Conservation (phyloP, 2,888 invertebrate genomes). For the Chirona hameri region DNA sequence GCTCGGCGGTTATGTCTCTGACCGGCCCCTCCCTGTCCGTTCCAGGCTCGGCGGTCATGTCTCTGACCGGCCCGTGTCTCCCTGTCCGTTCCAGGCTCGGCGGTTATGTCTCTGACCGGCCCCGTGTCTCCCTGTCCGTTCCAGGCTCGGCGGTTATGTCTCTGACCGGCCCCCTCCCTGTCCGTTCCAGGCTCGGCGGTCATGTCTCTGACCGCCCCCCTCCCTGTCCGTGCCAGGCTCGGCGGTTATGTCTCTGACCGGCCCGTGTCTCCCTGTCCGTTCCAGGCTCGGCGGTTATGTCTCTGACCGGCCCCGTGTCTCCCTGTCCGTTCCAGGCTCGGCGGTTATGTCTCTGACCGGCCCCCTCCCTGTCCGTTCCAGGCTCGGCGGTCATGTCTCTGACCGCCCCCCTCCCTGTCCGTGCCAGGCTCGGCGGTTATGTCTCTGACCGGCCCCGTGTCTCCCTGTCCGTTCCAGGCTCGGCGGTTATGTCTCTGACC, state of each 20-base stretch:
- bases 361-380: constrained; percentile 41
- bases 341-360: constrained; percentile 93
- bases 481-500: constrained; percentile 89
- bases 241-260: constrained; percentile 89
- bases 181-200: constrained; percentile 72
- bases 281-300: constrained; percentile 82
- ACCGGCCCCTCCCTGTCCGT: constrained; percentile 71
- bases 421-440: constrained; percentile 78
- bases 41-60: constrained; percentile 82
- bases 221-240: constrained; percentile 62
- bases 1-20: constrained; percentile 88
- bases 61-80: constrained; percentile 94
- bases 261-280: too few relatives aligned
- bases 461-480: constrained; percentile 59
- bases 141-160: constrained; percentile 86
- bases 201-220: constrained; percentile 88
- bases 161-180: constrained; percentile 88
- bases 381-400: constrained; percentile 91
- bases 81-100: constrained; percentile 64
- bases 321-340: constrained; percentile 62
- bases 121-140: too few relatives aligned
- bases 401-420: too few relatives aligned
- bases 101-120: constrained; percentile 92
- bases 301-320: constrained; percentile 94
- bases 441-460: constrained; percentile 92